These are phyloP conservation scores for Rhodinocichla rosea DNA, from an alignment of 2,113 vertebrate species.

Conservation along the genomic window DNA sequence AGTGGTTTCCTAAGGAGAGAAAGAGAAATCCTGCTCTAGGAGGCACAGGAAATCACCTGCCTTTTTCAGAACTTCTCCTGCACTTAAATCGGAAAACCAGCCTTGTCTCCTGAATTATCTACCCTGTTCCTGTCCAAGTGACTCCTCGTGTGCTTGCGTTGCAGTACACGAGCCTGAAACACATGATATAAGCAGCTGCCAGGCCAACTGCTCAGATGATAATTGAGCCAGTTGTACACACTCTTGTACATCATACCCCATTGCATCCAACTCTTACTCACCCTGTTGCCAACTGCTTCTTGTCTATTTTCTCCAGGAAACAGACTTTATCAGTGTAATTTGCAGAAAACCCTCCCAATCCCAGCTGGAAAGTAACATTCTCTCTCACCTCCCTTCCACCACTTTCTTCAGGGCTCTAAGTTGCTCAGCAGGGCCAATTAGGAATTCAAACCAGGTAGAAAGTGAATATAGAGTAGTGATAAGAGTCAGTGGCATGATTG, in stretches of 20 bases:
- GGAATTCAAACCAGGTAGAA: conserved; percentile 43
- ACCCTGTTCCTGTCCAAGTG: not conserved
- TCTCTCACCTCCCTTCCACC: not conserved
- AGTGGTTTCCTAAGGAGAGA: not conserved
- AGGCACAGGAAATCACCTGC: not conserved
- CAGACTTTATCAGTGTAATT: not conserved
- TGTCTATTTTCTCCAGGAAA: conserved; percentile 17
- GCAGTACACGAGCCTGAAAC: not conserved
- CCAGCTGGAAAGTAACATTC: not conserved
- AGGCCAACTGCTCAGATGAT: conserved; percentile 37
- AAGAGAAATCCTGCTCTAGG: not conserved
- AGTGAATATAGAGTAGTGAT: not conserved
- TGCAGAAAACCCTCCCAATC: not conserved
- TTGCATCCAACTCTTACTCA: not conserved
- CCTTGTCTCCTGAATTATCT: not conserved
- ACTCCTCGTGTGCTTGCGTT: not conserved
- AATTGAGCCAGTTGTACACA: conserved; percentile 11
- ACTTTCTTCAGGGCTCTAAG: not conserved
- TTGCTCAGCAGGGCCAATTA: not conserved
- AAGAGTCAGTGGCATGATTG: conserved; percentile 18
- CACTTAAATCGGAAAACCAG: not conserved
- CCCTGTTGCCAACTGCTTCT: conserved; percentile 14
- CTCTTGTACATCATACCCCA: not conserved
- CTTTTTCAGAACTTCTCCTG: not conserved
- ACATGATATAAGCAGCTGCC: conserved; percentile 19